These are phyloP conservation scores for Argentina silus DNA, from an alignment of 2,797 vertebrate species.

Conservation along the genomic window DNA sequence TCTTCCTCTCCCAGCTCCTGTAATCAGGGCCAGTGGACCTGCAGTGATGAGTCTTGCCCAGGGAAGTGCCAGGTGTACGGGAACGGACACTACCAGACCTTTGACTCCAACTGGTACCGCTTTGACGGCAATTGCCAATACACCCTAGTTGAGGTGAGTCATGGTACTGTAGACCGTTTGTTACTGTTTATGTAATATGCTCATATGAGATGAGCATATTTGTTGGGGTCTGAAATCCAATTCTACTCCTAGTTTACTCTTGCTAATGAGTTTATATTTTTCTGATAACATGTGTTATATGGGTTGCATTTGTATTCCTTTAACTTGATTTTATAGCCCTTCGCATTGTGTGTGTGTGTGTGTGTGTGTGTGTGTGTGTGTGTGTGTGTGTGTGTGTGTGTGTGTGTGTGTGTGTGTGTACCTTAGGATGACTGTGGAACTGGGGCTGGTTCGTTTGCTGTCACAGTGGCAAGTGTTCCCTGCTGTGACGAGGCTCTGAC, in stretches of 20 bases:
- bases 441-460: slow-evolving; percentile 53
- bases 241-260: too few species aligned
- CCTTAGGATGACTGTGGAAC: slow-evolving; percentile 64
- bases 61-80: slow-evolving; percentile 83
- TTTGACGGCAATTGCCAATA: slow-evolving; percentile 86
- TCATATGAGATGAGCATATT: not conserved
- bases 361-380: not conserved
- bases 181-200: not conserved
- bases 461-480: slow-evolving; percentile 75
- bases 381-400: too few species aligned
- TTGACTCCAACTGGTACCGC: slow-evolving; percentile 82
- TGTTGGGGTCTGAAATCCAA: too few species aligned
- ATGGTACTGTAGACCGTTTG: not conserved
- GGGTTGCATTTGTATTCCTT: not conserved
- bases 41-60: slow-evolving; percentile 72
- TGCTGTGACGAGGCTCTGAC: slow-evolving; percentile 78
- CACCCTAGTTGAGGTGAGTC: slow-evolving; percentile 64
- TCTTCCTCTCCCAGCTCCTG: slow-evolving; percentile 69
- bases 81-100: slow-evolving; percentile 83
- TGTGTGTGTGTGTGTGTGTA: not conserved
- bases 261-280: not conserved
- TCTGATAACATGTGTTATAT: not conserved
- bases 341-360: slow-evolving; percentile 1
- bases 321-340: too few species aligned
- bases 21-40: slow-evolving; percentile 76